Percentiles rank a stretch among this genome's conserved stretches.
phyloP scores from a whole-genome alignment of 2,797 vertebrate species.

The Megaceryle alcyon region DNA sequence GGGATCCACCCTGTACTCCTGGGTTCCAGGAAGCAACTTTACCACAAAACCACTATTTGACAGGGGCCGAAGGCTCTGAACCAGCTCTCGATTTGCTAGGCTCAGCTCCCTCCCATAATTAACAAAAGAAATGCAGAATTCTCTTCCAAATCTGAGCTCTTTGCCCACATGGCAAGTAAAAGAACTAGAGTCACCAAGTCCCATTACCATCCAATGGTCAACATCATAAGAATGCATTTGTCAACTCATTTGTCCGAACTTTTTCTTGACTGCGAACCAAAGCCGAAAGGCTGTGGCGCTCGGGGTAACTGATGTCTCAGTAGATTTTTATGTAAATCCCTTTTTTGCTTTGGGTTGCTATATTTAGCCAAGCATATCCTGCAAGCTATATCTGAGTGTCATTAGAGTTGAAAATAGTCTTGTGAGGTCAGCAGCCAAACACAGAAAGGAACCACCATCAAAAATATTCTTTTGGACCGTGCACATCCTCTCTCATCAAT shows the following conservation, averaged over 20 bases:
- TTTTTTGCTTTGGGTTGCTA: not conserved
- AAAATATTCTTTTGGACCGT: not conserved
- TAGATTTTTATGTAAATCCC: not conserved
- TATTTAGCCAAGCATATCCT: not conserved
- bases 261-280: not conserved
- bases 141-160: not conserved
- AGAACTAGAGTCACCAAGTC: not conserved
- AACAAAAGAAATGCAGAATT: not conserved
- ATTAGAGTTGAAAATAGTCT: not conserved
- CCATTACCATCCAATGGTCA: not conserved
- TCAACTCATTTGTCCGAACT: not conserved
- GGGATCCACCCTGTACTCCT: fast-evolving
- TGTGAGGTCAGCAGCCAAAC: conserved; percentile 1
- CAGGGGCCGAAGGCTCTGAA: not conserved
- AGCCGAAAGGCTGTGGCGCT: not conserved
- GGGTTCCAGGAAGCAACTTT: not conserved
- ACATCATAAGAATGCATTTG: not conserved
- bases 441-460: not conserved
- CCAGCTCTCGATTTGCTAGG: not conserved
- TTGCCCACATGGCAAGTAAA: not conserved
- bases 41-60: not conserved
- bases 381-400: not conserved
- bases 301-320: not conserved
- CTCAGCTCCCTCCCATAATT: not conserved
- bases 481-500: not conserved